Evolutionary conservation across 2,113 vertebrate genomes (phyloP).

Genomic region (Notothenia coriiceps): DNA sequence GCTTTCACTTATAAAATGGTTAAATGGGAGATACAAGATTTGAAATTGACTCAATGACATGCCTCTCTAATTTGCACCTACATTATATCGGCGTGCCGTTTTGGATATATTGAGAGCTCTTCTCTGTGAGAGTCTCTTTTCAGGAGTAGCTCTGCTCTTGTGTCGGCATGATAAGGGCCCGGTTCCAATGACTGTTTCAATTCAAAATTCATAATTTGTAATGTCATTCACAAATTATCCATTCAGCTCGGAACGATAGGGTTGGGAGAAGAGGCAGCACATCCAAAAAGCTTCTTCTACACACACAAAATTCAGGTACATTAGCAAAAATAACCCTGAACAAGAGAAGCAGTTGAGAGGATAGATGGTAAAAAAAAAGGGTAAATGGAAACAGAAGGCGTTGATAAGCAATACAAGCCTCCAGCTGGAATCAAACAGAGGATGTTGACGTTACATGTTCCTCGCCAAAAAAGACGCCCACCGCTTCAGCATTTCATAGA

Average conservation of each 20-base stretch:
- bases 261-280: conserved; percentile 30
- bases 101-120: conserved; percentile 62
- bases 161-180: conserved; percentile 58
- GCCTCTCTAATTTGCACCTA: conserved; percentile 55
- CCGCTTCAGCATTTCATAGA: conserved; percentile 21
- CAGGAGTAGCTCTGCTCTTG: conserved; percentile 57
- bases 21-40: conserved; percentile 41
- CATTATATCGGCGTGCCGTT: conserved; percentile 44
- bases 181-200: conserved; percentile 54
- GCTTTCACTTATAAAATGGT: conserved; percentile 12
- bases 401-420: conserved; percentile 32
- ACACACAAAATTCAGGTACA: conserved; percentile 51
- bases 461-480: conserved; percentile 20
- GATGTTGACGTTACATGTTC: conserved; percentile 26
- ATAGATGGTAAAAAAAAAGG: conserved; percentile 35
- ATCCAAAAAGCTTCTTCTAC: conserved; percentile 56
- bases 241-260: conserved; percentile 54
- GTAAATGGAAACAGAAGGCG: conserved; percentile 43
- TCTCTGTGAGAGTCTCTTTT: conserved; percentile 67
- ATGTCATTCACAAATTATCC: conserved; percentile 60
- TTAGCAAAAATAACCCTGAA: conserved; percentile 57
- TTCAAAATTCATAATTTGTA: conserved; percentile 65
- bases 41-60: conserved; percentile 42
- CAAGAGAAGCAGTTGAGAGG: conserved; percentile 35
- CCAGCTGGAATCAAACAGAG: conserved; percentile 35